Evolutionary conservation across 2,113 vertebrate species (phyloP).

Genomic region (Heterotis niloticus): DNA sequence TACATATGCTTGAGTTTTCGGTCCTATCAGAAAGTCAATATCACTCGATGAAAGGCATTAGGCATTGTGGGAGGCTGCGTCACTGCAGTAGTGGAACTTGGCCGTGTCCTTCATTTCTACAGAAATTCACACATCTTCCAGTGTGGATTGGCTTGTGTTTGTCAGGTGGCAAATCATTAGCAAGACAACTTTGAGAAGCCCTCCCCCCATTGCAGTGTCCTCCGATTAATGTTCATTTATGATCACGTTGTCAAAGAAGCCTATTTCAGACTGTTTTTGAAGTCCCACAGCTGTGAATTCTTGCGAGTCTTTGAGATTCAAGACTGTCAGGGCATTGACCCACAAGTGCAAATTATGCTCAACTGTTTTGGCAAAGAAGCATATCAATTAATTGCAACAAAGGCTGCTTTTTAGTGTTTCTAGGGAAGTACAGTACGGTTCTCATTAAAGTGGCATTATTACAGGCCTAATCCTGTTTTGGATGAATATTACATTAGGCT

Average conservation of each 20-base stretch:
- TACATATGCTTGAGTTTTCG: no score
- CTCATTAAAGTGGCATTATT: neutral
- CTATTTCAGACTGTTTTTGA: constrained; percentile 23
- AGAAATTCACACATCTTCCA: no score
- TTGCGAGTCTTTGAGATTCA: neutral
- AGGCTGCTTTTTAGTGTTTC: neutral
- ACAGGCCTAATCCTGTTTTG: neutral
- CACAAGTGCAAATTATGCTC: neutral
- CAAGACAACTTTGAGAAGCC: neutral
- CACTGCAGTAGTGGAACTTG: neutral
- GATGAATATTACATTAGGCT: neutral
- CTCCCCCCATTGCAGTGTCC: neutral
- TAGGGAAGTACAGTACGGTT: neutral
- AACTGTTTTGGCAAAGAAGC: neutral
- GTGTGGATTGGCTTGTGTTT: neutral
- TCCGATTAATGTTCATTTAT: neutral
- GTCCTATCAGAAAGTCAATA: no score
- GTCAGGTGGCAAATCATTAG: neutral
- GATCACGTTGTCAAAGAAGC: constrained; percentile 17
- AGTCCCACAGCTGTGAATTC: constrained; percentile 34
- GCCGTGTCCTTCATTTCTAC: neutral
- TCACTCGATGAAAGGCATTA: no score
- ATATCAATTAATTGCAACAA: neutral
- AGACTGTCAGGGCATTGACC: neutral
- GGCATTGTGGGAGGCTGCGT: no score